Percentiles rank a stretch among this genome's conserved stretches.
phyloP scores from a whole-genome alignment of 2,888 invertebrate species.

The Meteorus cinctellus region DNA sequence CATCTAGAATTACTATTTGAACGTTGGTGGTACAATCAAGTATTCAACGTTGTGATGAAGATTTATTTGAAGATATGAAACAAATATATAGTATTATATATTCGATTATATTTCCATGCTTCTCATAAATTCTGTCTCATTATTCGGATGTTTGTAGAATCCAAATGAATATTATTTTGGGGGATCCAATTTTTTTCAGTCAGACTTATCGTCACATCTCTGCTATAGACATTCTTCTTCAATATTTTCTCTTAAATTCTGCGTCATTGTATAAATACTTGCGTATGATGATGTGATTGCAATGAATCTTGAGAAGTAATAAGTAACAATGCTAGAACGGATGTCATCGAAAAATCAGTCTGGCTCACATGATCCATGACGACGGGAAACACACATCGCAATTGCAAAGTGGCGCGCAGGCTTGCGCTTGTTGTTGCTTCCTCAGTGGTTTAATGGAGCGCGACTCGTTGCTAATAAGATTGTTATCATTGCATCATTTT shows the following conservation, averaged over 20 bases:
- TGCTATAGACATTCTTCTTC: neutral
- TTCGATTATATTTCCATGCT: too few species aligned
- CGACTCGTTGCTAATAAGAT: constrained; percentile 38
- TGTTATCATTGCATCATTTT: constrained; percentile 37
- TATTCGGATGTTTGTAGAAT: too few species aligned
- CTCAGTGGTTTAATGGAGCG: constrained; percentile 39
- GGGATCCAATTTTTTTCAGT: too few species aligned
- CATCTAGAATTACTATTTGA: neutral
- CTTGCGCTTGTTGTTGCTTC: constrained; percentile 39
- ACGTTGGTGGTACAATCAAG: too few species aligned
- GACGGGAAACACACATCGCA: constrained; percentile 68
- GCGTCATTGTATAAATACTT: neutral
- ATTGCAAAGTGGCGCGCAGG: constrained; percentile 55
- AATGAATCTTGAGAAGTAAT: constrained; percentile 1
- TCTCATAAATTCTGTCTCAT: too few species aligned
- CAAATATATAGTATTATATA: too few species aligned
- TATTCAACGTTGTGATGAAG: too few species aligned
- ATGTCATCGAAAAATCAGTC: constrained; percentile 69
- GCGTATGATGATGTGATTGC: constrained; percentile 15
- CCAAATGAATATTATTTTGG: too few species aligned
- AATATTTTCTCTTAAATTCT: neutral
- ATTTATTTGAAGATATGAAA: too few species aligned
- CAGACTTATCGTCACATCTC: too few species aligned
- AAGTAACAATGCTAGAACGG: constrained; percentile 52
- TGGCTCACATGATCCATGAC: constrained; percentile 70